These are phyloP conservation scores for Dasyurus viverrinus DNA, from an alignment of 2,113 vertebrate genomes.

Conservation along the genomic window DNA sequence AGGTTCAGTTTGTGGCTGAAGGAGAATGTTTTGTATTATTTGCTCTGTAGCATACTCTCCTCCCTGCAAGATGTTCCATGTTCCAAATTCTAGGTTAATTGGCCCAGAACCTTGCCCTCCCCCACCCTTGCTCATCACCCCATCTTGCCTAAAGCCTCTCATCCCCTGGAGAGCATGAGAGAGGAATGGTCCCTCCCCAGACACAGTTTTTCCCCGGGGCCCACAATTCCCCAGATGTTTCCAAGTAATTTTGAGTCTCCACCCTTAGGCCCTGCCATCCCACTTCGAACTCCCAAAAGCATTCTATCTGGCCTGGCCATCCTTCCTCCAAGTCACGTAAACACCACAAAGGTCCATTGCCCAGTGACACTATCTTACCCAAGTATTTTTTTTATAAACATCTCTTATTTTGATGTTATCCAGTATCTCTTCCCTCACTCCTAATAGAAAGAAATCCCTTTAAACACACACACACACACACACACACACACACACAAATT, in stretches of 20 bases:
- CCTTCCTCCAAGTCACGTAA: background rate
- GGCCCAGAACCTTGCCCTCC: background rate
- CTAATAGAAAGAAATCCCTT: background rate
- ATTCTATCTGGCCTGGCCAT: background rate
- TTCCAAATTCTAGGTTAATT: background rate
- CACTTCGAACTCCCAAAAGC: background rate
- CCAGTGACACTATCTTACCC: background rate
- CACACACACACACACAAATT: too few species aligned
- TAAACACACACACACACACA: background rate
- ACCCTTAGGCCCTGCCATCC: background rate
- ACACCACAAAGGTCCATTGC: background rate
- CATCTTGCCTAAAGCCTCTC: background rate
- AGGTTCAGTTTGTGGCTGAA: background rate
- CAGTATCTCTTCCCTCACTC: background rate
- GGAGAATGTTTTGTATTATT: background rate
- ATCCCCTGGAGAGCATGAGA: background rate
- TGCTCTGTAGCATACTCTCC: background rate
- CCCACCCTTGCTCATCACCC: background rate
- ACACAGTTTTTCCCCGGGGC: background rate
- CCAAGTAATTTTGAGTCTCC: background rate
- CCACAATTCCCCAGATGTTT: background rate
- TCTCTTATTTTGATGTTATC: background rate
- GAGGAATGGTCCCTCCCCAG: background rate
- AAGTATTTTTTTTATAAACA: background rate
- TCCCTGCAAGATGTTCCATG: background rate